Evolutionary conservation across 2,888 invertebrate species (phyloP), one percentile per base, ranked within the genome.

Genomic region (Nebria brevicollis): DNA sequence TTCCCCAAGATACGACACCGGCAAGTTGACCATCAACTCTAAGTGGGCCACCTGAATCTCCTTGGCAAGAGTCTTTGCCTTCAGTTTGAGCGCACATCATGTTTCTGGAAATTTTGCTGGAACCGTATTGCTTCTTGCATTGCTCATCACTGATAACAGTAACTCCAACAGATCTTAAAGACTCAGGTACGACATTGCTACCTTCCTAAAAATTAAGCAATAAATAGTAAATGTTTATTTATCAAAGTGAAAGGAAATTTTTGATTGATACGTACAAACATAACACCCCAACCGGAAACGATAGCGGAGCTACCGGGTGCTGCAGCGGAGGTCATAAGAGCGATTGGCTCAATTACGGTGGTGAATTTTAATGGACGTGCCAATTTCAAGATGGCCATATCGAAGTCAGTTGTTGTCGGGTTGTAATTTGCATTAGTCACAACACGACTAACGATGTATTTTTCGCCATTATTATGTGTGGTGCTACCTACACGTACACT

Each of bases 231-330:
- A 34, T 34, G 34, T 5, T 34, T 5, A 34, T 34, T 34, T 5
- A 4, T 34, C 34, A 34, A 34, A 4, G 34, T 34, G 5, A 34
- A 34, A 34, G 5, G 5, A 34, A n/a, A 70, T 5, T 25, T 26
- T 4, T 26, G 15, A 11, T 1, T 26, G 25, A 11, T 13, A 25
- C 73, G 66, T 66, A 64, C 34, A 8, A 8, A n/a, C 6, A 34
- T 25, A n/a, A 64, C 73, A 41, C 78, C 78, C 78, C 78, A 78
- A 66, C 78, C 78, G 26, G 78, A 78, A 6, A 78, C 74, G 34
- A 41, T 66, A 34, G 34, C 34, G 34, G 34, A 34, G 34, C 34
- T 34, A 34, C 34, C 34, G 34, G 34, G 34, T 15, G 68, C 11
- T 13, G 41, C 41, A 15, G 20, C 43, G 41, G 77, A 6, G 54